Conservation (phyloP, 1,140 invertebrate species). For the Lucilia cuprina region DNA sequence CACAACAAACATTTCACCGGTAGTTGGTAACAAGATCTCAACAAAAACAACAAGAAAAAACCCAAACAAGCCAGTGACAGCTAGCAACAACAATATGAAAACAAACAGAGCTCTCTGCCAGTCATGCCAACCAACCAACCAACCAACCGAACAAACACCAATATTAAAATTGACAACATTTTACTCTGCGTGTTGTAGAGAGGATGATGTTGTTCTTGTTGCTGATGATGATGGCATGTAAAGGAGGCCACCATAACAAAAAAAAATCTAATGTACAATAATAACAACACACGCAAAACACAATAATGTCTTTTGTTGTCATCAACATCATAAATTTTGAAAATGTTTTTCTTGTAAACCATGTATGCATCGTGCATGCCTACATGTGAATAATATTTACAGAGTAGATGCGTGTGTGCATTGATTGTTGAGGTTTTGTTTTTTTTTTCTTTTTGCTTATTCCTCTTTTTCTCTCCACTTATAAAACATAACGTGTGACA, state of each 20-base stretch:
- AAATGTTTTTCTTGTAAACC: neutral
- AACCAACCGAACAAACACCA: neutral
- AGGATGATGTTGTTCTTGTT: neutral
- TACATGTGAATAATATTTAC: too few relatives aligned
- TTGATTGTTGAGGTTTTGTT: neutral
- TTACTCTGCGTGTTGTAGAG: neutral
- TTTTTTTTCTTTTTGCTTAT: neutral
- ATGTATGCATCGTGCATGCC: neutral
- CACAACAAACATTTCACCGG: neutral
- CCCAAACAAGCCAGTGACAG: neutral
- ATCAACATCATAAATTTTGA: constrained; percentile 4
- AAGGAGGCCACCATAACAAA: constrained; percentile 8
- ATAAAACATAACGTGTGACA: neutral
- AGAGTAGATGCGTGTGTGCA: neutral
- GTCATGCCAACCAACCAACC: neutral
- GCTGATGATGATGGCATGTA: constrained; percentile 1
- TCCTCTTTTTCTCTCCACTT: neutral
- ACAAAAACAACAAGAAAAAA: neutral
- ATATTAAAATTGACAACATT: neutral
- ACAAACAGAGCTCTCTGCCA: neutral
- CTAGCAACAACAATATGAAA: neutral
- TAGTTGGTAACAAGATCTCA: neutral
- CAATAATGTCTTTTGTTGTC: neutral
- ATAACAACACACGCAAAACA: neutral
- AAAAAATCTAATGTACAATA: neutral